A percentile compares a stretch with the other conserved stretches of the same genome.
Evolutionary conservation across 2,113 vertebrate species (phyloP).

Genomic region (Cichladusa arquata): DNA sequence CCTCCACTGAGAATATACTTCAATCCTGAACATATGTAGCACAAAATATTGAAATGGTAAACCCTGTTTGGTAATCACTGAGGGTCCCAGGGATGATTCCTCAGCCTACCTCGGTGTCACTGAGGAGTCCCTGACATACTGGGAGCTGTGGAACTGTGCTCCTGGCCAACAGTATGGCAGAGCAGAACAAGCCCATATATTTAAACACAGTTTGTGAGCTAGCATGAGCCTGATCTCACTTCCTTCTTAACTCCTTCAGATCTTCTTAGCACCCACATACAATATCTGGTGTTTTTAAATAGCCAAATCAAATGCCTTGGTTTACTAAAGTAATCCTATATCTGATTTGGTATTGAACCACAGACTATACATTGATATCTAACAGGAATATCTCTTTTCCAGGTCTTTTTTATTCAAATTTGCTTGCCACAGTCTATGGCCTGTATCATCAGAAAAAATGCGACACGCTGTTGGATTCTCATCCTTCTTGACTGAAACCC

Average conservation of each 20-base stretch:
- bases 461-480: background rate
- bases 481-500: background rate
- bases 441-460: background rate
- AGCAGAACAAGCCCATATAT: background rate
- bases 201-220: background rate
- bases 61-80: background rate
- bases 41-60: background rate
- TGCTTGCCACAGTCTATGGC: background rate
- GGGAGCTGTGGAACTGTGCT: background rate
- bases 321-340: background rate
- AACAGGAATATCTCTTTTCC: background rate
- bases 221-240: background rate
- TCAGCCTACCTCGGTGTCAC: background rate
- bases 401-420: background rate
- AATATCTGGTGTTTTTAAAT: background rate
- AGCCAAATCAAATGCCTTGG: background rate
- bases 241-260: background rate
- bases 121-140: background rate
- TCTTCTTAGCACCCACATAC: background rate
- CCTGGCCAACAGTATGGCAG: accelerated
- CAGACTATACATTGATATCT: background rate
- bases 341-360: background rate
- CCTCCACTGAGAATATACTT: background rate
- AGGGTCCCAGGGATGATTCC: background rate
- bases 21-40: background rate